These are phyloP conservation scores for Galago senegalensis DNA, from an alignment of 2,797 vertebrate species.

Conservation along the genomic window DNA sequence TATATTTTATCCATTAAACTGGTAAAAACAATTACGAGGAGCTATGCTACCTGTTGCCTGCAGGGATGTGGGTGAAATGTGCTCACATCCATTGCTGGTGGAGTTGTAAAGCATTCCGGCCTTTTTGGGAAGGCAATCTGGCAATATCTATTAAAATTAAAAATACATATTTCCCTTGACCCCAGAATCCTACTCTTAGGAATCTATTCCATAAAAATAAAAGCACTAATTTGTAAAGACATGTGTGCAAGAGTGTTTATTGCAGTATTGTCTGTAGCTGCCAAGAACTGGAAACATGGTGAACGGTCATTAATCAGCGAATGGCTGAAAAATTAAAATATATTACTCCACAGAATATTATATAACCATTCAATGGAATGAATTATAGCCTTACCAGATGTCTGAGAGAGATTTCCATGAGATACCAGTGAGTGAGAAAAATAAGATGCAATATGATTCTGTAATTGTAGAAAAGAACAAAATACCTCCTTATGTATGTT, in stretches of 20 bases:
- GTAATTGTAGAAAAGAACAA: constrained; percentile 19
- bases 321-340: constrained; percentile 81
- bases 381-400: constrained; percentile 77
- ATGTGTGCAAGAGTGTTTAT: constrained; percentile 69
- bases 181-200: constrained; percentile 54
- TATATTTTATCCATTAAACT: neutral
- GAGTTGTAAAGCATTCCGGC: neutral
- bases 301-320: constrained; percentile 75
- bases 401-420: constrained; percentile 61
- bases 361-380: constrained; percentile 60
- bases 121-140: constrained; percentile 62
- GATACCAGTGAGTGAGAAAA: neutral
- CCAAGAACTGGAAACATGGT: constrained; percentile 67
- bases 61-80: neutral
- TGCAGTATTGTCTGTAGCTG: constrained; percentile 53
- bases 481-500: neutral
- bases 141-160: constrained; percentile 67
- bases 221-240: constrained; percentile 72
- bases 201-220: constrained; percentile 73
- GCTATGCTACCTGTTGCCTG: constrained; percentile 17
- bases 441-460: constrained; percentile 23
- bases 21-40: constrained; percentile 26
- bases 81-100: neutral
- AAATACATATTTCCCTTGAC: constrained; percentile 60
- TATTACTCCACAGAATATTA: constrained; percentile 70